A percentile compares a stretch with the other conserved stretches of the same genome.
These are phyloP conservation scores for Coluber constrictor DNA, from an alignment of 2,797 vertebrate genomes.

Conservation along the genomic window DNA sequence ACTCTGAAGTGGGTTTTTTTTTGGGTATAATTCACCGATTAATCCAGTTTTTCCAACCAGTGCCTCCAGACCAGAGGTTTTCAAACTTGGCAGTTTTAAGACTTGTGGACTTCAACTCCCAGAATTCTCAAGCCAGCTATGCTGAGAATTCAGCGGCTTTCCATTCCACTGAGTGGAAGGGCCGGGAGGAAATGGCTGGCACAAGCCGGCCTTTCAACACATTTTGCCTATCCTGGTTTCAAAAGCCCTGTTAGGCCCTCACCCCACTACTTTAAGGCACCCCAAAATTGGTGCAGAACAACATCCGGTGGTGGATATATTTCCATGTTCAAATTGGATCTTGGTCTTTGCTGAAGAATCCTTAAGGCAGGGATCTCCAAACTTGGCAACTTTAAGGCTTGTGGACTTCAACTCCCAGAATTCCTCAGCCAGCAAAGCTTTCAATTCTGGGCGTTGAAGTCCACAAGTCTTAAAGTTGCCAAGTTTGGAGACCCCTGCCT, in stretches of 20 bases:
- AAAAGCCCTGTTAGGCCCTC: neutral
- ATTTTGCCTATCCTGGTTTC: neutral
- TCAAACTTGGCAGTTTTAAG: too few relatives aligned
- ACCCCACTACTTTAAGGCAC: neutral
- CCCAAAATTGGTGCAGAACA: too few relatives aligned
- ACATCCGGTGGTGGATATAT: neutral
- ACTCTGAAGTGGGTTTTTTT: neutral
- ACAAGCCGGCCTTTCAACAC: neutral
- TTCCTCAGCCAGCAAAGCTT: too few relatives aligned
- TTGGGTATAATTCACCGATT: neutral
- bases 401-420: too few relatives aligned
- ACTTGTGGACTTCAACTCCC: too few relatives aligned
- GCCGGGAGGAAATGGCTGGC: neutral
- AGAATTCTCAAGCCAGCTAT: too few relatives aligned
- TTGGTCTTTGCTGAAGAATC: neutral
- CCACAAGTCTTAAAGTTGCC: too few relatives aligned
- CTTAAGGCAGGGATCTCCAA: neutral
- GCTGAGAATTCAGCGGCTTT: neutral
- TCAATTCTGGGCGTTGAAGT: too few relatives aligned
- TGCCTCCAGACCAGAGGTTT: neutral
- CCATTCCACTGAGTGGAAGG: neutral
- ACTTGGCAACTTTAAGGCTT: too few relatives aligned
- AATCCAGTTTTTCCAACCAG: neutral
- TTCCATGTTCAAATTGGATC: neutral
- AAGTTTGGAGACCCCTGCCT: too few relatives aligned